A percentile compares a stretch with the other conserved stretches of the same genome.
phyloP scores from a whole-genome alignment of 1,140 invertebrate species.

The Euwallacea fornicatus region DNA sequence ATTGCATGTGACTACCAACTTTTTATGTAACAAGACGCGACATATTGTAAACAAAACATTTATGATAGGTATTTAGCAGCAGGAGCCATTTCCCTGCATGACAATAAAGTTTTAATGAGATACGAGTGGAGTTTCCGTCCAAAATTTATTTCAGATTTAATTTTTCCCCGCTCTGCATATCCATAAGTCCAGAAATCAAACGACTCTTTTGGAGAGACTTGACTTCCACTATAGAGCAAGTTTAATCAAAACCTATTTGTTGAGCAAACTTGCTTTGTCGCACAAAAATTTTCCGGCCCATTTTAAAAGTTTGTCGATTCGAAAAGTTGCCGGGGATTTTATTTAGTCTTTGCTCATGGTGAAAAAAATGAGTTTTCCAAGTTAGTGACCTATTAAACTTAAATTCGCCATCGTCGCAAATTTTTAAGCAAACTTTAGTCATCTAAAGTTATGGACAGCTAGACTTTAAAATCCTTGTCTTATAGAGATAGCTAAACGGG shows the following conservation, averaged over 20 bases:
- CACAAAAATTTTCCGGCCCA: slow-evolving; percentile 23
- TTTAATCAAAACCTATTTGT: slow-evolving; percentile 34
- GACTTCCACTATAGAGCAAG: neutral
- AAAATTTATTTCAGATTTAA: too few relatives aligned
- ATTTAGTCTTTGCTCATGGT: slow-evolving; percentile 26
- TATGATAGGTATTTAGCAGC: slow-evolving; percentile 3
- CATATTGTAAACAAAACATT: neutral
- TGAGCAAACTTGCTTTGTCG: slow-evolving; percentile 27
- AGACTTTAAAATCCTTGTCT: neutral
- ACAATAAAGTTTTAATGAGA: neutral
- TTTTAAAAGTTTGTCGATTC: slow-evolving; percentile 32
- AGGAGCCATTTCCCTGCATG: neutral
- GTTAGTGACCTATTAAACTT: slow-evolving; percentile 29
- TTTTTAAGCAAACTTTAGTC: slow-evolving; percentile 8
- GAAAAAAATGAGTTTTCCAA: slow-evolving; percentile 6
- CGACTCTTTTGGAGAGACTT: too few relatives aligned
- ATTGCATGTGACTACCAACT: slow-evolving; percentile 6
- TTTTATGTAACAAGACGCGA: neutral
- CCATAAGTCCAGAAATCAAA: too few relatives aligned
- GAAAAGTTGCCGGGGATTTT: slow-evolving; percentile 27
- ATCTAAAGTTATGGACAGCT: slow-evolving; percentile 2
- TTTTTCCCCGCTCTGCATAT: too few relatives aligned
- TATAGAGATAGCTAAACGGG: neutral
- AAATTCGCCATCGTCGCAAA: slow-evolving; percentile 16
- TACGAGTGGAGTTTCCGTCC: neutral